Evolutionary conservation across 2,113 vertebrate genomes (phyloP).

Genomic region (Vimba vimba): DNA sequence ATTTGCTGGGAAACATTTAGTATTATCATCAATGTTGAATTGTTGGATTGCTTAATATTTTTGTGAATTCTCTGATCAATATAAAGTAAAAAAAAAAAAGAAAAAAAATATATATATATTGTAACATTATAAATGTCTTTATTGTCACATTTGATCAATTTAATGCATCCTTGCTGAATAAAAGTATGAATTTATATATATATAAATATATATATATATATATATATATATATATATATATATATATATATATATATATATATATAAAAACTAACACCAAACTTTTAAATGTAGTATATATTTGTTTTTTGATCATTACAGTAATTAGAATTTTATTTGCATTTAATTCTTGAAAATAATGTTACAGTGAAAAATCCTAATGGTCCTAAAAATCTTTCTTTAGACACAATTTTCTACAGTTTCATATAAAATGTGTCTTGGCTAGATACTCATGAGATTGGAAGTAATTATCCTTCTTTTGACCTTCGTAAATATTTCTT

Average conservation of each 20-base stretch:
- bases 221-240: no score
- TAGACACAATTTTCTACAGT: not conserved
- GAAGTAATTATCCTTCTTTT: conserved; percentile 1
- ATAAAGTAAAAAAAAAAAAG: not conserved
- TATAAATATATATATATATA: no score
- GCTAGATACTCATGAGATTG: not conserved
- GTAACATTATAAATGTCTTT: not conserved
- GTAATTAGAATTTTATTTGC: no score
- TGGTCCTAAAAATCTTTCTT: not conserved
- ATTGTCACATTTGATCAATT: no score
- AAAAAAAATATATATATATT: not conserved
- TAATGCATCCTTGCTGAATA: no score
- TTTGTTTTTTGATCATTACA: no score
- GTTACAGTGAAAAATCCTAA: not conserved
- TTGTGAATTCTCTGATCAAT: no score
- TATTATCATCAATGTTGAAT: not conserved
- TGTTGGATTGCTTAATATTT: not conserved
- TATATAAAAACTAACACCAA: not conserved
- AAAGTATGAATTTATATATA: no score
- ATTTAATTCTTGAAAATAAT: no score
- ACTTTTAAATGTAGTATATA: not conserved
- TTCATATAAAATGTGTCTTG: not conserved
- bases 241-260: not conserved
- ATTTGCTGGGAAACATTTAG: no score
- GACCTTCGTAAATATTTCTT: conserved; percentile 1